A percentile compares a stretch with the other conserved stretches of the same genome.
Conservation (phyloP, 2,797 vertebrate species). For the Sebastes hopkinsi region DNA sequence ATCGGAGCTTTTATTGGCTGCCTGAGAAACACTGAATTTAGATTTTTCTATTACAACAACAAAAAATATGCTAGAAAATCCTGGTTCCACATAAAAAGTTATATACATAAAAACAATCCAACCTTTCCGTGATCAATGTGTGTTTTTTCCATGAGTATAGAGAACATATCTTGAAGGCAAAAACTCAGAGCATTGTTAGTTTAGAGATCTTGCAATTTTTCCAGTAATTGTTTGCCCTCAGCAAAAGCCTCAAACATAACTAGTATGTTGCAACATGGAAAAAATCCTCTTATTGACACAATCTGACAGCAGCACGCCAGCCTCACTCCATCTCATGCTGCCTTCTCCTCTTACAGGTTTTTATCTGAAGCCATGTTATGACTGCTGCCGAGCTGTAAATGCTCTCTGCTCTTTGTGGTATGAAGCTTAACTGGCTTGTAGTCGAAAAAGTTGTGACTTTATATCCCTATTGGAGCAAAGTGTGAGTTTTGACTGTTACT, state of each 20-base stretch:
- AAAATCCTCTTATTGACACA: constrained; percentile 55
- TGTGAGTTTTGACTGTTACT: constrained; percentile 73
- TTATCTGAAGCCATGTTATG: constrained; percentile 50
- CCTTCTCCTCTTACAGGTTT: constrained; percentile 30
- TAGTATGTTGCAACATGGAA: constrained; percentile 55
- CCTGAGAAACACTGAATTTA: neutral
- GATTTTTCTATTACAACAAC: neutral
- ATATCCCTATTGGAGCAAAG: constrained; percentile 63
- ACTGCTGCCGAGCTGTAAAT: constrained; percentile 53
- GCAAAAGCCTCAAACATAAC: constrained; percentile 61
- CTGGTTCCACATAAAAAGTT: neutral
- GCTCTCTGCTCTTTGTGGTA: constrained; percentile 45
- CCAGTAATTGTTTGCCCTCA: constrained; percentile 63
- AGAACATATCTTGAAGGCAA: constrained; percentile 10
- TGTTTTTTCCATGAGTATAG: neutral
- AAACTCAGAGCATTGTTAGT: constrained; percentile 29
- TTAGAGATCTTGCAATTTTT: constrained; percentile 47
- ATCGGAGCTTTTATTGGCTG: neutral
- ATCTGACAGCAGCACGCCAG: constrained; percentile 48
- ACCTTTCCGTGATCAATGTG: neutral
- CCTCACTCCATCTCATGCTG: constrained; percentile 28
- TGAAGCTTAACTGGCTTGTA: constrained; percentile 51
- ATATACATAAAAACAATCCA: neutral
- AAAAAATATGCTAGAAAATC: neutral
- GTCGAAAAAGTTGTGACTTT: constrained; percentile 69